Conservation (phyloP, 2,113 vertebrate genomes). For the Phyllostomus hastatus region DNA sequence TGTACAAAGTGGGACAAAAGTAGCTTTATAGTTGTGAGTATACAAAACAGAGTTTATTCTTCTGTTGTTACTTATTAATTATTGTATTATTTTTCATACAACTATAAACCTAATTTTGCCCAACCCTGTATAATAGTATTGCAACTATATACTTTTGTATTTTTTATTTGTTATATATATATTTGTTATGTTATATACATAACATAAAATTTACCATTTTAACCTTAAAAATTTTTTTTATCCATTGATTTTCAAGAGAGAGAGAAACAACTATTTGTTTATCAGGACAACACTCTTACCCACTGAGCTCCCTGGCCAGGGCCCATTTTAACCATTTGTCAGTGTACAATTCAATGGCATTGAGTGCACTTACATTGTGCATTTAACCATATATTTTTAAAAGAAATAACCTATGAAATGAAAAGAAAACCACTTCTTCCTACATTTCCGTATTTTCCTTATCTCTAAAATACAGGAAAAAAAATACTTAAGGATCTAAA, state of each 20-base stretch:
- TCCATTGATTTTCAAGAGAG: too few relatives aligned
- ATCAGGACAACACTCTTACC: too few relatives aligned
- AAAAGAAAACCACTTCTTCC: neutral
- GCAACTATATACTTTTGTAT: neutral
- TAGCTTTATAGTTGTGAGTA: neutral
- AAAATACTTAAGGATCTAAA: neutral
- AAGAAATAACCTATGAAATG: neutral
- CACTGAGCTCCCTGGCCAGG: too few relatives aligned
- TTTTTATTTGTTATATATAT: neutral
- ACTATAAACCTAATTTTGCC: neutral
- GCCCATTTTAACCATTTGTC: neutral
- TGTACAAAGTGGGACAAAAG: neutral
- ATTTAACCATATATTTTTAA: neutral
- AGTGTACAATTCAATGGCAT: neutral
- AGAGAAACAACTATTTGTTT: too few relatives aligned
- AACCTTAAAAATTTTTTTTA: neutral
- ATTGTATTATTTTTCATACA: neutral
- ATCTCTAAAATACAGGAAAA: neutral
- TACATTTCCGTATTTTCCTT: neutral
- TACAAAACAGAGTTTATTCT: neutral
- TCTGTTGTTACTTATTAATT: neutral
- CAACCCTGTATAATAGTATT: neutral
- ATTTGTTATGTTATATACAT: neutral
- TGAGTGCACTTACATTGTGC: neutral
- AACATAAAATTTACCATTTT: neutral